phyloP scores from a whole-genome alignment of 2,888 invertebrate genomes.

The Drosophila atripex region DNA sequence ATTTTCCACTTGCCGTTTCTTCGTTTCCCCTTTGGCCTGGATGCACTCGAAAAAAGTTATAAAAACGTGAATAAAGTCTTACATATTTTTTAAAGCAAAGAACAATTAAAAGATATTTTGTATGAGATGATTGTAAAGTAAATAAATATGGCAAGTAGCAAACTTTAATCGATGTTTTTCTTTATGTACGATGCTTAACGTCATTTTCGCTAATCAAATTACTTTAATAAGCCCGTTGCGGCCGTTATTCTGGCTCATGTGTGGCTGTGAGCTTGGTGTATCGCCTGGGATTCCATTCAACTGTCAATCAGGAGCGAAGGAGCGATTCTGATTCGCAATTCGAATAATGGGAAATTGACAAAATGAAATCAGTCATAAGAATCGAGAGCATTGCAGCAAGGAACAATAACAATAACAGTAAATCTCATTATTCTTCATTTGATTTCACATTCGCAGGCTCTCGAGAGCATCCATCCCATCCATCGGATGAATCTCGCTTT shows the following conservation, averaged over 20 bases:
- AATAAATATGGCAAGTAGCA: too few species aligned
- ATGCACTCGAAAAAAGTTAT: constrained; percentile 11
- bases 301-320: constrained; percentile 37
- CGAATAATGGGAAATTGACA: constrained; percentile 50
- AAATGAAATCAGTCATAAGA: constrained; percentile 49
- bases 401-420: constrained; percentile 53
- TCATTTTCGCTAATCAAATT: constrained; percentile 53
- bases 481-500: constrained; percentile 45
- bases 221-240: constrained; percentile 47
- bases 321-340: constrained; percentile 20
- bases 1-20: constrained; percentile 24
- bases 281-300: constrained; percentile 23
- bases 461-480: constrained; percentile 21
- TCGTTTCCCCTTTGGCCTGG: constrained; percentile 1
- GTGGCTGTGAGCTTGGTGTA: constrained; percentile 8
- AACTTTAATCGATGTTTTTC: too few species aligned
- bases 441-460: constrained; percentile 62
- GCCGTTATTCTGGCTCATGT: constrained; percentile 9
- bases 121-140: too few species aligned
- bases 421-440: constrained; percentile 78
- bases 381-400: constrained; percentile 39
- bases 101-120: too few species aligned
- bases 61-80: neutral
- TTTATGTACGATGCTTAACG: neutral
- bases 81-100: neutral